phyloP scores from a whole-genome alignment of 2,888 invertebrate species.

The Cosmia pyralina region DNA sequence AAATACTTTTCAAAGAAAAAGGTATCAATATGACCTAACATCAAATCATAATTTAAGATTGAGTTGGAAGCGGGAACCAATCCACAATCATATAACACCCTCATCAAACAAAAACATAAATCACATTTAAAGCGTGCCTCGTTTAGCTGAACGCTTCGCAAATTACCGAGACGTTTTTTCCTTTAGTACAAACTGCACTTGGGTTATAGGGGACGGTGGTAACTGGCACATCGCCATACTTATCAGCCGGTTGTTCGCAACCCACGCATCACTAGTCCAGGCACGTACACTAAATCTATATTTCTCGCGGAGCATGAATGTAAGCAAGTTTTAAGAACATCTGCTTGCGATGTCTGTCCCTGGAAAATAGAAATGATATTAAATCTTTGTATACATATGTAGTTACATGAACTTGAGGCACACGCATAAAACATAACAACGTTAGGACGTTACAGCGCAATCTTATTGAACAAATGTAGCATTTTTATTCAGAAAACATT shows the following conservation, averaged over 20 bases:
- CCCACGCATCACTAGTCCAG: conserved; percentile 59
- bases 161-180: conserved; percentile 56
- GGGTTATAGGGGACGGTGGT: conserved; percentile 42
- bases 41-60: conserved; percentile 37
- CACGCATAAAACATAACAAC: conserved; percentile 39
- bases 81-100: conserved; percentile 31
- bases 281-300: conserved; percentile 75
- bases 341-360: conserved; percentile 64
- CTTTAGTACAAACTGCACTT: conserved; percentile 56
- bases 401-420: conserved; percentile 6
- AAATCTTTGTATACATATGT: conserved; percentile 23
- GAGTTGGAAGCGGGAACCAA: conserved; percentile 30
- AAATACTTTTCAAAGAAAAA: not conserved
- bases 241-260: conserved; percentile 50
- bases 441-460: conserved; percentile 17
- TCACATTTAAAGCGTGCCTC: conserved; percentile 38
- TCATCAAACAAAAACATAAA: conserved; percentile 50
- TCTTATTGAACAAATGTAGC: conserved; percentile 43
- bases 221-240: conserved; percentile 62
- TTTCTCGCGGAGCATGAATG: conserved; percentile 69
- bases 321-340: conserved; percentile 73
- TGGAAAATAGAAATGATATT: conserved; percentile 61
- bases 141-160: conserved; percentile 48
- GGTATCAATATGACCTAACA: not conserved
- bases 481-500: conserved; percentile 45